These are phyloP conservation scores for Lasiurus cinereus DNA, from an alignment of 2,113 vertebrate species.

Conservation along the genomic window DNA sequence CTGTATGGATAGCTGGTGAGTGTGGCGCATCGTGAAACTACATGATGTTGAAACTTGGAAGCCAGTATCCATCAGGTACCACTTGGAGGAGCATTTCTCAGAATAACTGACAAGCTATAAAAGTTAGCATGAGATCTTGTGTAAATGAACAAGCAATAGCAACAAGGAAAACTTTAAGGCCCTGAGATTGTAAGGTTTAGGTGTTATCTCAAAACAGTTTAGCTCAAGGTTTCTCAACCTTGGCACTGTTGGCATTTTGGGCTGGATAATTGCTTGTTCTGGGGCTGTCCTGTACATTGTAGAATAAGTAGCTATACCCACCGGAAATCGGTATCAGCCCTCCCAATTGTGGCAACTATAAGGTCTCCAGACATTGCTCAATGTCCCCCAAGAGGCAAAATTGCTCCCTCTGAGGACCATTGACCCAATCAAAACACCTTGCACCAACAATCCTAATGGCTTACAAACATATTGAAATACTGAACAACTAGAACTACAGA, in stretches of 20 bases:
- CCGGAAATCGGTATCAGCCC: neutral
- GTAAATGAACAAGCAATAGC: neutral
- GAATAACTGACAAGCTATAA: neutral
- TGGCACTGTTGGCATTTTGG: fast-evolving
- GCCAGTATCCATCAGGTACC: neutral
- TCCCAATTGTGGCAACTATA: neutral
- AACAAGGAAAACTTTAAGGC: neutral
- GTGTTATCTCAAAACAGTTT: no score
- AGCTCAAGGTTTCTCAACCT: neutral
- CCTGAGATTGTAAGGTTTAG: neutral
- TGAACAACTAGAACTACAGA: neutral
- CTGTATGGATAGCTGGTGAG: neutral
- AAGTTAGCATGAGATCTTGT: neutral
- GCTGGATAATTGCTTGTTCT: neutral
- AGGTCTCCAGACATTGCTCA: neutral
- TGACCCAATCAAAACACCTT: neutral
- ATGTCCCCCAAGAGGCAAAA: fast-evolving
- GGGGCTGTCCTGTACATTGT: neutral
- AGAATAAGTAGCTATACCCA: neutral
- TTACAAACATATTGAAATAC: neutral
- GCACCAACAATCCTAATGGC: neutral
- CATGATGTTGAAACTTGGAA: neutral
- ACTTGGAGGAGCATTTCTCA: neutral
- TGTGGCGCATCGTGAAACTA: no score
- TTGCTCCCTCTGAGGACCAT: neutral